Conservation (phyloP, 2,113 vertebrate species). For the Felis chaus region DNA sequence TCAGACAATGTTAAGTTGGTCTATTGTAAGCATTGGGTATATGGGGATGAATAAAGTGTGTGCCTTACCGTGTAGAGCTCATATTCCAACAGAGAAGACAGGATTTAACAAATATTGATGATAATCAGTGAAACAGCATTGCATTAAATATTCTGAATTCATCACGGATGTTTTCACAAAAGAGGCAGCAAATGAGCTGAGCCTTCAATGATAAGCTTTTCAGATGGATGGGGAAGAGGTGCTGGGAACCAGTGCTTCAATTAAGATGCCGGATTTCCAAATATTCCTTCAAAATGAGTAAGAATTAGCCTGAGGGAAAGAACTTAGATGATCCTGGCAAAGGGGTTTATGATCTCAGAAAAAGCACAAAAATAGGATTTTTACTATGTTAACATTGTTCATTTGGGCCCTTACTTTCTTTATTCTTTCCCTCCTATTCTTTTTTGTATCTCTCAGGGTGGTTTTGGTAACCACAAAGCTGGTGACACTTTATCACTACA, state of each 20-base stretch:
- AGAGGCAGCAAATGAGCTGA: not conserved
- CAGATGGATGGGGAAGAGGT: not conserved
- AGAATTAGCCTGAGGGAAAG: not conserved
- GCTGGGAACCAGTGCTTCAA: not conserved
- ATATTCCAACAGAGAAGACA: not conserved
- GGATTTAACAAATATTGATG: not conserved
- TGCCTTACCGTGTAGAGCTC: not conserved
- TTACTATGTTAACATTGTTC: not conserved
- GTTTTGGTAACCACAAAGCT: slow-evolving; percentile 14
- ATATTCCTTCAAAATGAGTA: not conserved
- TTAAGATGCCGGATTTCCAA: not conserved
- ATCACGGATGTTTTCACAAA: not conserved
- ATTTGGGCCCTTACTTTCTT: not conserved
- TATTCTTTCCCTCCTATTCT: not conserved
- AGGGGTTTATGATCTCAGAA: not conserved
- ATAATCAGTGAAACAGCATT: not conserved
- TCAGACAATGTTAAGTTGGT: not conserved
- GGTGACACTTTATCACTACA: not conserved
- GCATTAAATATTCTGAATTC: not conserved
- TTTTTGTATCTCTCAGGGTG: not conserved
- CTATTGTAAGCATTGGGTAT: not conserved
- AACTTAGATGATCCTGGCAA: not conserved
- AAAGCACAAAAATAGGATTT: not conserved
- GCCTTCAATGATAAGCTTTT: not conserved
- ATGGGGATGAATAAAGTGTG: not conserved